Conservation (phyloP, 2,797 vertebrate species). For the Sebastes elongatus region DNA sequence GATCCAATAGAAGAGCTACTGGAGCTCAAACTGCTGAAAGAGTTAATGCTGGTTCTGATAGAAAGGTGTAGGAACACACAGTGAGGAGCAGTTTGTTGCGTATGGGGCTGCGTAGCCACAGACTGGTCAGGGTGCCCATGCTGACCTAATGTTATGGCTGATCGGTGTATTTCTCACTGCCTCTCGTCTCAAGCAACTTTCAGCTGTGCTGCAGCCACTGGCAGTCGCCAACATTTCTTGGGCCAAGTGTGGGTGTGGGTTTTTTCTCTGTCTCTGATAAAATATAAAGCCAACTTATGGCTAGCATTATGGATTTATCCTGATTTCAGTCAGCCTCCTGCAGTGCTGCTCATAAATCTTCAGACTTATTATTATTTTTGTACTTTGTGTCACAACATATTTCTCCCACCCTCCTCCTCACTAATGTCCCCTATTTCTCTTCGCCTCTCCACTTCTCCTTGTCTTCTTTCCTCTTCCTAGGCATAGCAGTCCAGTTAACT, state of each 20-base stretch:
- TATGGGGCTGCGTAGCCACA: too few relatives aligned
- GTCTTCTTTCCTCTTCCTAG: conserved; percentile 52
- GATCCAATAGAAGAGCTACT: too few relatives aligned
- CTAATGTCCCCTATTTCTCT: background rate
- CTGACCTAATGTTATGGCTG: too few relatives aligned
- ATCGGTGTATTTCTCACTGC: background rate
- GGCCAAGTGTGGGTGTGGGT: conserved; percentile 4
- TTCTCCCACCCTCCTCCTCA: background rate
- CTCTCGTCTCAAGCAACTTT: background rate
- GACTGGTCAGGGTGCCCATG: too few relatives aligned
- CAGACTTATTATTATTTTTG: background rate
- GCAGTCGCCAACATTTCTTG: background rate
- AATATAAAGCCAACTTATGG: conserved; percentile 1
- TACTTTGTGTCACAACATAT: background rate
- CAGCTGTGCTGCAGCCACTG: background rate
- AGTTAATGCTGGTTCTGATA: too few relatives aligned
- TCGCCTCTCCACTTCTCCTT: background rate
- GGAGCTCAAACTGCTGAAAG: too few relatives aligned
- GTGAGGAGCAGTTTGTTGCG: too few relatives aligned
- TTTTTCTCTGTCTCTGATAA: background rate
- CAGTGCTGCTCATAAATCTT: background rate
- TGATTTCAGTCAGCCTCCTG: background rate
- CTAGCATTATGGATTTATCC: background rate
- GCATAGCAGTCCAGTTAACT: conserved; percentile 68
- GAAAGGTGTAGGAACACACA: too few relatives aligned